Evolutionary conservation across 2,888 invertebrate genomes (phyloP), one percentile per base, ranked within the genome.

Genomic region (Dioctria linearis): DNA sequence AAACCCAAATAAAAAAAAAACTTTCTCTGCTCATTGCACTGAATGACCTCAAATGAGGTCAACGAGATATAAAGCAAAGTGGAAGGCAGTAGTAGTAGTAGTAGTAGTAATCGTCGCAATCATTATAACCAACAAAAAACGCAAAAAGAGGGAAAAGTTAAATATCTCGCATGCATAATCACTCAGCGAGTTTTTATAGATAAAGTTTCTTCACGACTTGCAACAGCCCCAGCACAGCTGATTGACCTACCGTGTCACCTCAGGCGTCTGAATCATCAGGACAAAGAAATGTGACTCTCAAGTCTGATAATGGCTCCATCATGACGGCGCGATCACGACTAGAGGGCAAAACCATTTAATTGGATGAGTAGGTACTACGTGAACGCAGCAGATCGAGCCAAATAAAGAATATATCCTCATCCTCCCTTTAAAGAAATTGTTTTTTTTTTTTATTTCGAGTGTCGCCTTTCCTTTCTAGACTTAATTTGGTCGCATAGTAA

Each of bases 1-100:
- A 67, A 13, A 25, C 46, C 67, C 67, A 67, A 67, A 67, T 67
- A 67, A 67, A 67, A 25, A n/a, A 25, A 67, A 67, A 67, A 67
- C 67, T 67, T 67, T 67, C 67, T 67, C 67, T 51, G 57, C 9
- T 57, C 42, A 39, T 54, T 75, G 57, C 73, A 75, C 42, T 42
- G 57, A 75, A 81, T 81, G 81, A 81, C 81, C 81, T 73, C 79
- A 66, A 81, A 81, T 79, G 81, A 57, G 81, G 81, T 66, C 81
- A 81, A 66, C 73, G 73, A 63, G 79, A 57, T 57, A 57, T 75
- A 75, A 75, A 49, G 51, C 51, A 49, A 39, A 67, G 67, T 46
- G 67, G 67, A 67, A 67, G 67, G 43, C 67, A 51, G 51, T 67
- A 43, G 25, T 25, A 25, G 25, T 25, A 25, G 25, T 25, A 25